Base-by-base conservation (phyloP, 2,797 vertebrate species). In the Nannoperca obscura region DNA sequence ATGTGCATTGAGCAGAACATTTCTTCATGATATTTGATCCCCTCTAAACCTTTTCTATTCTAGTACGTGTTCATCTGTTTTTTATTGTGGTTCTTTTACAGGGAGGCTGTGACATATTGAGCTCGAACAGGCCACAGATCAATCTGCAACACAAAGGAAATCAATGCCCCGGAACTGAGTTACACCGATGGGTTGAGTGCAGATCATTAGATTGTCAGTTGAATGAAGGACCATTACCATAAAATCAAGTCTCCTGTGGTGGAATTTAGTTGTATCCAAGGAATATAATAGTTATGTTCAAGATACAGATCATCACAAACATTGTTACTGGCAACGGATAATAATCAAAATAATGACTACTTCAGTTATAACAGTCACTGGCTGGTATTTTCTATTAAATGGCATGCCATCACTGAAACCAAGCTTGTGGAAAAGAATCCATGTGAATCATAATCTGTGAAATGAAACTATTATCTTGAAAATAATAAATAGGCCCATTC, bases 101-200 rank as follows among this genome's bases (percentile, higher is more conserved):
- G 36, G 40, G 66, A 85, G 63, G 59, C 85, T 77, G 81, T 83
- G 89, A 89, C 89, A 89, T 76, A 89, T 84, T 87, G 88, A 93
- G 87, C 84, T 89, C 78, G 19, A 90, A 66, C 87, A 89, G 90
- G 81, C 84, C 84, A 66, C 88, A 58, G 89, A 94, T 93, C 93
- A 92, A 90, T 93, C 86, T 76, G 82, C 27, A 72, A 65, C 89
- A 89, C 90, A 92, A 92, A 90, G 84, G 86, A 90, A 93, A 93
- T 93, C 91, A 90, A 91, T 93, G 81, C 86, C 53, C 90, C 57
- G 66, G 87, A 92, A 92, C 86, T 84, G 83, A 92, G 90, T 91
- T 84, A 91, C 90, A 87, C 83, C 65, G 17, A 81, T 75, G 76
- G 86, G 61, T 84, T 77, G 90, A 91, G 84, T 86, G 84, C 75